These are phyloP conservation scores for Dicyrtoma fusca DNA, from an alignment of 2,888 invertebrate species.

Conservation along the genomic window DNA sequence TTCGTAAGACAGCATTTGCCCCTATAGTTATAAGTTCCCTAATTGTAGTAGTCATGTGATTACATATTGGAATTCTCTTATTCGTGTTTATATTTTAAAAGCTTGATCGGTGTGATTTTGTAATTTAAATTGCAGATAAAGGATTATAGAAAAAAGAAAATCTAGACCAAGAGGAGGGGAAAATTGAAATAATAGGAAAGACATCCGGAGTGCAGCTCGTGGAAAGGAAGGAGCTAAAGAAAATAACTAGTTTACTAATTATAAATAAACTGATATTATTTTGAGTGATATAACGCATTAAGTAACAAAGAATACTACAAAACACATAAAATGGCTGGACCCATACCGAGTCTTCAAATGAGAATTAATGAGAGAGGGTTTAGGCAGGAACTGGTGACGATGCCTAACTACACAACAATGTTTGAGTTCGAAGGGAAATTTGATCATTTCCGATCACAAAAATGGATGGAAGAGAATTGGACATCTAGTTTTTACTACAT, in stretches of 20 bases:
- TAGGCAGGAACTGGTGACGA: constrained; percentile 63
- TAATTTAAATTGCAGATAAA: too few species aligned
- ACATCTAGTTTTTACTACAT: constrained; percentile 87
- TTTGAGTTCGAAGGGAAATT: constrained; percentile 96
- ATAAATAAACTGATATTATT: not conserved
- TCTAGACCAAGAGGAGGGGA: too few species aligned
- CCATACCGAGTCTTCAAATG: constrained; percentile 13
- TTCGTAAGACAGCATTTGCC: too few species aligned
- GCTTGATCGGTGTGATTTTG: too few species aligned
- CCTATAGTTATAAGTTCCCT: too few species aligned
- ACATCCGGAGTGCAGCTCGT: too few species aligned
- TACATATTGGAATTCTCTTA: too few species aligned
- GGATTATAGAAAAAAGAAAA: too few species aligned
- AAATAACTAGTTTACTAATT: not conserved
- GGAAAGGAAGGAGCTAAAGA: constrained; percentile 5
- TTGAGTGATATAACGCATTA: not conserved
- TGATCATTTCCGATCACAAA: constrained; percentile 82
- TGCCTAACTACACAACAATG: constrained; percentile 88
- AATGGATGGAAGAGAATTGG: constrained; percentile 98
- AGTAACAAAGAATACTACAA: not conserved
- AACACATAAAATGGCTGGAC: constrained; percentile 23
- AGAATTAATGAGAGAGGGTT: constrained; percentile 27
- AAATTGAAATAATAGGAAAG: too few species aligned
- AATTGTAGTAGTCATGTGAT: too few species aligned
- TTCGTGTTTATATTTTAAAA: too few species aligned